Conservation (phyloP, 2,888 invertebrate species). For the Oxystoma pomonae region DNA sequence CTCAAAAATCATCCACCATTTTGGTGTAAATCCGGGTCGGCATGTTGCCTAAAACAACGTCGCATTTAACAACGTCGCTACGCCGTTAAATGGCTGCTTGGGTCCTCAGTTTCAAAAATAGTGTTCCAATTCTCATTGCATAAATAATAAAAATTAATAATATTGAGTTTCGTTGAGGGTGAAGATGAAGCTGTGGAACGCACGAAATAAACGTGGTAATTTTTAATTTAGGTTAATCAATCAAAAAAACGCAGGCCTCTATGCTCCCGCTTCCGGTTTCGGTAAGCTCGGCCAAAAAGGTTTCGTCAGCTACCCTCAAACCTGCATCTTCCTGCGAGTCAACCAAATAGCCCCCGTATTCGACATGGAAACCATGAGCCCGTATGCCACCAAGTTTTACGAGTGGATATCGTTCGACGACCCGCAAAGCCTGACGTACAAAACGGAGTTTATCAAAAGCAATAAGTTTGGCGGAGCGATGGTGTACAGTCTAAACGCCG, state of each 20-base stretch:
- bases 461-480: constrained; percentile 73
- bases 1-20: no score
- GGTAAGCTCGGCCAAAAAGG: constrained; percentile 66
- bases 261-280: constrained; percentile 66
- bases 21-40: no score
- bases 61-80: no score
- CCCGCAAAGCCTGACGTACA: constrained; percentile 63
- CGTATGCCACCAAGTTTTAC: constrained; percentile 63
- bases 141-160: no score
- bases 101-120: no score
- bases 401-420: constrained; percentile 87
- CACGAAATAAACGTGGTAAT: no score
- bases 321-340: constrained; percentile 61
- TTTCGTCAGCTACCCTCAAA: constrained; percentile 65
- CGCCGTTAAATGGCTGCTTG: no score
- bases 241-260: constrained; percentile 59
- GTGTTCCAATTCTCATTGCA: no score
- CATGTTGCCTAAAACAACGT: no score
- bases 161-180: no score
- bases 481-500: constrained; percentile 78
- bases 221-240: constrained; percentile 56
- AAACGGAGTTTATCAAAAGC: constrained; percentile 49
- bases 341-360: constrained; percentile 56
- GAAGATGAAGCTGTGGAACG: no score
- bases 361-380: constrained; percentile 68